Conservation (phyloP, 2,113 vertebrate genomes). For the Neogobius melanostomus region DNA sequence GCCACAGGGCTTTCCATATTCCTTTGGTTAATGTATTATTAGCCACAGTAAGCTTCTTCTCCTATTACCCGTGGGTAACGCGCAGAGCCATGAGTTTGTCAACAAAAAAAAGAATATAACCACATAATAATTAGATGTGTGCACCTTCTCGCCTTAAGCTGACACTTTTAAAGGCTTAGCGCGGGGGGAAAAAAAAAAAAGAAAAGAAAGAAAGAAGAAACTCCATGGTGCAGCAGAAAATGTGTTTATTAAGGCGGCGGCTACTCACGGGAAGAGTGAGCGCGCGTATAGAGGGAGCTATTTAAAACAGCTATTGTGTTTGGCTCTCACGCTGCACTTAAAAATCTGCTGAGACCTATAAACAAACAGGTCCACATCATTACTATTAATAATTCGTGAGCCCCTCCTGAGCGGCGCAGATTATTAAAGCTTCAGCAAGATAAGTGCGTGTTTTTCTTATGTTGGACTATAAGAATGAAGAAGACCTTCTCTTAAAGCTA, state of each 20-base stretch:
- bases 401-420: conserved; percentile 15
- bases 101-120: conserved; percentile 44
- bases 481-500: not conserved
- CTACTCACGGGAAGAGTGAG: conserved; percentile 31
- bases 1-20: conserved; percentile 44
- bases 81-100: conserved; percentile 31
- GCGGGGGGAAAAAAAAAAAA: not conserved
- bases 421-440: conserved; percentile 39
- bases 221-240: conserved; percentile 33
- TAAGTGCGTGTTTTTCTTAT: conserved; percentile 20
- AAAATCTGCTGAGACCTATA: conserved; percentile 40
- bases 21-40: conserved; percentile 41
- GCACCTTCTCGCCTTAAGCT: conserved; percentile 40
- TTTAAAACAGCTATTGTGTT: conserved; percentile 41
- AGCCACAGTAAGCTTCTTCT: conserved; percentile 43
- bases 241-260: conserved; percentile 56
- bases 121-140: conserved; percentile 45
- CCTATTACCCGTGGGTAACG: conserved; percentile 23
- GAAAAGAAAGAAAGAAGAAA: conserved; percentile 26
- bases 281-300: not conserved
- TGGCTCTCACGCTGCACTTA: conserved; percentile 6
- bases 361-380: conserved; percentile 35
- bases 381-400: conserved; percentile 47
- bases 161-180: conserved; percentile 45
- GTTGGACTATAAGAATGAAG: conserved; percentile 30